These are phyloP conservation scores for Strigamia transsilvanica DNA, from an alignment of 2,888 invertebrate genomes.

Conservation along the genomic window DNA sequence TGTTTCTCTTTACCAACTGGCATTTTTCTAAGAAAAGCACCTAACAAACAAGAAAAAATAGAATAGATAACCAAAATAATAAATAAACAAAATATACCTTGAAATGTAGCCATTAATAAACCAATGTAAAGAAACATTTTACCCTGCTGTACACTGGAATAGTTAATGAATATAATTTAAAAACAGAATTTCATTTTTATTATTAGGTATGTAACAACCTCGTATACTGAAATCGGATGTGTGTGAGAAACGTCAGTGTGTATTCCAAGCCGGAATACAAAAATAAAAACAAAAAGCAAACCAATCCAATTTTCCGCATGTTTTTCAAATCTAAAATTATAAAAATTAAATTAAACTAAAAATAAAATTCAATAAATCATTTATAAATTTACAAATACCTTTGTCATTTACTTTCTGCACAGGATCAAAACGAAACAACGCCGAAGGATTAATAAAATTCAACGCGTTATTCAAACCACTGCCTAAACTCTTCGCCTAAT, in stretches of 20 bases:
- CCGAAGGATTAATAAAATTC: slow-evolving; percentile 71
- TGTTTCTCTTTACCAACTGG: slow-evolving; percentile 75
- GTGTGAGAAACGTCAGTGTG: slow-evolving; percentile 94
- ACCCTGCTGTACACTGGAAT: slow-evolving; percentile 91
- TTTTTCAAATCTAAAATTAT: slow-evolving; percentile 70
- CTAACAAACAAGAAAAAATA: slow-evolving; percentile 64
- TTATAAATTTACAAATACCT: slow-evolving; percentile 60
- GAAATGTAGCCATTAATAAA: slow-evolving; percentile 86
- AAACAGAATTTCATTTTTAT: neutral
- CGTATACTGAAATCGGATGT: slow-evolving; percentile 86
- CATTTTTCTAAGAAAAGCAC: slow-evolving; percentile 80
- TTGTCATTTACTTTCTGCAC: slow-evolving; percentile 71
- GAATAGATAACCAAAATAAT: neutral
- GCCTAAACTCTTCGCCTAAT: slow-evolving; percentile 71
- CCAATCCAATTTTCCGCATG: slow-evolving; percentile 74
- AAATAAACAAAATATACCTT: slow-evolving; percentile 64
- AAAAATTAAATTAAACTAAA: neutral
- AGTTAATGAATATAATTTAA: neutral
- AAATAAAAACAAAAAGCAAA: slow-evolving; percentile 87
- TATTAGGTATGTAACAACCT: slow-evolving; percentile 61
- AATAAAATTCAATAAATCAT: no score
- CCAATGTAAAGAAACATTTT: slow-evolving; percentile 97
- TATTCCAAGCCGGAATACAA: slow-evolving; percentile 97
- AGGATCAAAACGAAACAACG: slow-evolving; percentile 72
- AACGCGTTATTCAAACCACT: slow-evolving; percentile 73